A percentile compares a stretch with the other conserved stretches of the same genome.
Evolutionary conservation across 92 coral and sea anemone species (phyloP).

Genomic region (Montipora capitata): DNA sequence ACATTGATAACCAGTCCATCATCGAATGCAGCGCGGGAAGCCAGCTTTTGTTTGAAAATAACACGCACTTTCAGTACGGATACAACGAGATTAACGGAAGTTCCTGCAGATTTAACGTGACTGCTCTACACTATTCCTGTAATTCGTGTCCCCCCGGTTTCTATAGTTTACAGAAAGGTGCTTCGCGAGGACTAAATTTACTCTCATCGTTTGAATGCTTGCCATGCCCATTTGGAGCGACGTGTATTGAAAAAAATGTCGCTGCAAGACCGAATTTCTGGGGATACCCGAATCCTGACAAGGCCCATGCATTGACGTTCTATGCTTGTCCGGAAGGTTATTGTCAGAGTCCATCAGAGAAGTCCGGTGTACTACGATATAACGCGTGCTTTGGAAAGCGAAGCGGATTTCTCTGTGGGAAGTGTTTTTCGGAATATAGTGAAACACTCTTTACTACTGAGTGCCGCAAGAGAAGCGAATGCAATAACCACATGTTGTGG

Average conservation of each 20-base stretch:
- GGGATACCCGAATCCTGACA: slow-evolving; percentile 43
- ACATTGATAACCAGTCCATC: slow-evolving; percentile 22
- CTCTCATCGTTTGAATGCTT: slow-evolving; percentile 28
- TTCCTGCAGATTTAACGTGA: slow-evolving; percentile 23
- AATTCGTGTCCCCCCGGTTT: slow-evolving; percentile 59
- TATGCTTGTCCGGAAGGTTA: slow-evolving; percentile 77
- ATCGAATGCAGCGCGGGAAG: slow-evolving; percentile 34
- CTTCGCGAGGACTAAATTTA: slow-evolving; percentile 43
- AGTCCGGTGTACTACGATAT: slow-evolving; percentile 2
- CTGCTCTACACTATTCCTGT: slow-evolving; percentile 47
- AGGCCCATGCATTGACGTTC: slow-evolving; percentile 45
- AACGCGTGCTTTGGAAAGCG: slow-evolving; percentile 77
- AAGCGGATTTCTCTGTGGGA: slow-evolving; percentile 80
- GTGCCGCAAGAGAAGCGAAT: slow-evolving; percentile 52
- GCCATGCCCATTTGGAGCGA: slow-evolving; percentile 80
- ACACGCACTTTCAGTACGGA: slow-evolving; percentile 21
- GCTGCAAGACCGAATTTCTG: slow-evolving; percentile 81
- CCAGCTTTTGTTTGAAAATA: slow-evolving; percentile 20
- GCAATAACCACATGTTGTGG: slow-evolving; percentile 74
- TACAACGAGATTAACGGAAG: background rate
- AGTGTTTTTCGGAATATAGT: slow-evolving; percentile 63
- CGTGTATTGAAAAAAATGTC: slow-evolving; percentile 63
- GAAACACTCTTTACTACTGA: slow-evolving; percentile 74
- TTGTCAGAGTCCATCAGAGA: slow-evolving; percentile 43
- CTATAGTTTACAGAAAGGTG: slow-evolving; percentile 79